These are phyloP conservation scores for Apis florea DNA, from an alignment of 1,140 invertebrate genomes.

Conservation along the genomic window DNA sequence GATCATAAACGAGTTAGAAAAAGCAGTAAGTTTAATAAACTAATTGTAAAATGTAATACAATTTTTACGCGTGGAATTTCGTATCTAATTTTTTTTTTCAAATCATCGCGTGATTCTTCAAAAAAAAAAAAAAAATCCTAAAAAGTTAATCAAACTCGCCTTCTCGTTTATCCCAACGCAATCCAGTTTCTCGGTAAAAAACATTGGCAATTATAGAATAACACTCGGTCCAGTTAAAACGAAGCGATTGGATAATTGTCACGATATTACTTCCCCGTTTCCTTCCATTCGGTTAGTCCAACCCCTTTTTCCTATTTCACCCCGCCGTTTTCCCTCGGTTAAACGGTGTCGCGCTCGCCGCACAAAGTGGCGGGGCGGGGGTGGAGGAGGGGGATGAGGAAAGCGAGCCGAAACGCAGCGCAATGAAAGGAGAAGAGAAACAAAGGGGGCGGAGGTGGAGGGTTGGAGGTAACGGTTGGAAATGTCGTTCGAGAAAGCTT, in stretches of 20 bases:
- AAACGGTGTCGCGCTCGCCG: slow-evolving; percentile 12
- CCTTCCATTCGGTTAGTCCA: not conserved
- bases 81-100: not conserved
- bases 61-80: too few relatives aligned
- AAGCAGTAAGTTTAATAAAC: too few relatives aligned
- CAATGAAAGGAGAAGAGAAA: slow-evolving; percentile 39
- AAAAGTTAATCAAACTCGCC: not conserved
- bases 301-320: not conserved
- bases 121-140: not conserved
- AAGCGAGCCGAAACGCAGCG: not conserved
- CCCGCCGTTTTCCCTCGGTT: not conserved
- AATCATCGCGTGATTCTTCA: not conserved
- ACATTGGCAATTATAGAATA: not conserved
- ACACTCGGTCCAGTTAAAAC: not conserved
- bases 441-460: slow-evolving; percentile 17
- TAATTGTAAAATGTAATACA: too few relatives aligned
- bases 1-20: too few relatives aligned
- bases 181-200: not conserved
- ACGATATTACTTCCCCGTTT: not conserved
- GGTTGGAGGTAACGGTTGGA: slow-evolving; percentile 44
- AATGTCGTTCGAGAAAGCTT: slow-evolving; percentile 66
- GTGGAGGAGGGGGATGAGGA: not conserved
- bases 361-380: too few relatives aligned
- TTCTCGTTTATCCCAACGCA: not conserved
- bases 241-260: not conserved